Conservation (phyloP, 2,113 vertebrate genomes). For the Neolamprologus hecqui region DNA sequence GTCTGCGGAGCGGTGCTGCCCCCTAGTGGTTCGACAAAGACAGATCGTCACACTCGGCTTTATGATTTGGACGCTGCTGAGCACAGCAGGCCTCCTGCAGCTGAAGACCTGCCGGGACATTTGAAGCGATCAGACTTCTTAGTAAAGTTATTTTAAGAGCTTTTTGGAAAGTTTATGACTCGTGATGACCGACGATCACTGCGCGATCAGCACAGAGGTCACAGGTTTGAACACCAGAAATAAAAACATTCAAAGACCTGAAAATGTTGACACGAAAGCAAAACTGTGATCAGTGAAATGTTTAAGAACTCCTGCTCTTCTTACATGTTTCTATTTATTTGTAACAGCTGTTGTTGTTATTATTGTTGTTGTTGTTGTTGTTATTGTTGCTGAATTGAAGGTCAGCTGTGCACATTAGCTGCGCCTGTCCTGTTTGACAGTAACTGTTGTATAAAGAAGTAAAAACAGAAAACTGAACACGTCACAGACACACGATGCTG, state of each 20-base stretch:
- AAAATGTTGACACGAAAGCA: fast-evolving
- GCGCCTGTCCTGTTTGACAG: neutral
- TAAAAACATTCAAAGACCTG: neutral
- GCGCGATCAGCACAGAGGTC: neutral
- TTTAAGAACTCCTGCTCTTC: neutral
- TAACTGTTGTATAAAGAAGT: fast-evolving
- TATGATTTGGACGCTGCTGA: neutral
- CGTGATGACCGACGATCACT: neutral
- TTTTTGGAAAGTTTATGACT: neutral
- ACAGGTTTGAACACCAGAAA: neutral
- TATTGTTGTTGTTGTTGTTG: fast-evolving
- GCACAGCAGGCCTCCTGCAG: neutral
- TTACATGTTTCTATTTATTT: neutral
- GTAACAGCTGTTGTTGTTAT: fast-evolving
- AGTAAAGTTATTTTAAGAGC: fast-evolving
- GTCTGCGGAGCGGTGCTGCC: neutral
- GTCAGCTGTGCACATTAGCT: neutral
- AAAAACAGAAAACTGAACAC: neutral
- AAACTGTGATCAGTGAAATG: neutral
- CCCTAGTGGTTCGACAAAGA: neutral
- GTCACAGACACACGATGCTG: neutral
- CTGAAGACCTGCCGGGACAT: neutral
- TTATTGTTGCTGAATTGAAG: fast-evolving
- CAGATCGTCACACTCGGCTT: neutral
- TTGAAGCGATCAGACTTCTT: neutral